Base-by-base conservation (phyloP, 2,113 vertebrate genomes). In the Psammodynastes pulverulentus region DNA sequence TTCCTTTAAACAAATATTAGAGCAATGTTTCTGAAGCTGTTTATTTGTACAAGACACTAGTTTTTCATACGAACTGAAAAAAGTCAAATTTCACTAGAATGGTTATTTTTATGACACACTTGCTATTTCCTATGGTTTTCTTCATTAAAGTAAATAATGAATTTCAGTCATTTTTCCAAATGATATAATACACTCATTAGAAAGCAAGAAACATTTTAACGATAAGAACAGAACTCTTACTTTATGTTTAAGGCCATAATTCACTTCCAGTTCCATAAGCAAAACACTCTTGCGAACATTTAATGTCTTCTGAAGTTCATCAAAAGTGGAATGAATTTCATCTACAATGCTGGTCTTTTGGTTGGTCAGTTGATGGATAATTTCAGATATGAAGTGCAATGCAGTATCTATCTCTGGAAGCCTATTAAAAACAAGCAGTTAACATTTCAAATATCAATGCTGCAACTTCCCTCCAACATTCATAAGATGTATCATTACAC, bases 181-280 rank as follows among this genome's bases (percentile, higher is more conserved):
- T 23, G 43, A 10, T 0, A 0, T 34, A 86, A 19, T 5, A 15
- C 49, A 93, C 49, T 0, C 24, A 87, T 86, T 58, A 58, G 58
- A 86, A 51, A 92, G 87, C 3, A 62, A 92, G 92, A 0, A 94
- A 51, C 19, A 91, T 88, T 89, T 93, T 39, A 94, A 0, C 90
- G 91, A 96, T 94, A 62, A 96, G 1, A 91, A 84, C 89, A 93
- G 72, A 89, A 62, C 12, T 89, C 97, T 98, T 97, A 99, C 99
- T 98, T 99, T 99, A 97, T 99, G 99, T 97, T 99, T 99, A 95
- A 99, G 98, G 91, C 98, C 98, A 29, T 99, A 99, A 98, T 99
- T 99, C 96, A 99, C 99, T 96, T 99, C 99, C 95, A 99, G 97
- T 95, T 99, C 99, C 99, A 99, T 99, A 1, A 99, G 98, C 93